These are phyloP conservation scores for Sternotherus odoratus DNA, from an alignment of 2,797 vertebrate species.

Conservation along the genomic window DNA sequence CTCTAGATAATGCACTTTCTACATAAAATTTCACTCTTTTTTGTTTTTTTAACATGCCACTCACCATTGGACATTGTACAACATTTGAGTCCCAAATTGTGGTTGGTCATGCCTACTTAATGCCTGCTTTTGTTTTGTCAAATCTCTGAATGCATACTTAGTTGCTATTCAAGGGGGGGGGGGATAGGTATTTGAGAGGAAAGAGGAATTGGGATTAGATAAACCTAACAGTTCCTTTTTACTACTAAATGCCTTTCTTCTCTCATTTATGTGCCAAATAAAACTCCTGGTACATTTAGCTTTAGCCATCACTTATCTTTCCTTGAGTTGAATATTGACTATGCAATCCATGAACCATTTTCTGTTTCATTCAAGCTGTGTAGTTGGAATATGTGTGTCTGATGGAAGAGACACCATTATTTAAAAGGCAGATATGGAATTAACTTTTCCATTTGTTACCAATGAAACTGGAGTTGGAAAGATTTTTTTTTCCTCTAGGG, in stretches of 20 bases:
- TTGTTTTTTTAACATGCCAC: slow-evolving; percentile 8
- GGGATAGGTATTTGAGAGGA: not conserved
- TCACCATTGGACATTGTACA: not conserved
- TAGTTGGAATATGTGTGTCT: not conserved
- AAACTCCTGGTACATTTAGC: not conserved
- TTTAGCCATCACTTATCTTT: not conserved
- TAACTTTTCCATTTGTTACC: not conserved
- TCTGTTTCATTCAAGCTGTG: not conserved
- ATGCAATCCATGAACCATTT: accelerated
- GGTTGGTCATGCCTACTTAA: not conserved
- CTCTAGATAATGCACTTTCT: slow-evolving; percentile 29
- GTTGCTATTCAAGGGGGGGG: not conserved
- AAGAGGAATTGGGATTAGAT: not conserved
- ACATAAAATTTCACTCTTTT: slow-evolving; percentile 11
- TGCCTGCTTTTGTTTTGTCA: not conserved
- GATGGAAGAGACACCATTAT: not conserved
- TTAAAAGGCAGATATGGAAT: not conserved
- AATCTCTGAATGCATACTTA: not conserved
- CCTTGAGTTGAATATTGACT: not conserved
- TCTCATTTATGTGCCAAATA: not conserved
- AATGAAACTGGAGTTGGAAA: not conserved
- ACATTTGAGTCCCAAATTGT: not conserved
- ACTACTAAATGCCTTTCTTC: not conserved
- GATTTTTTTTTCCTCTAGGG: not conserved
- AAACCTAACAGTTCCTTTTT: not conserved